Conservation (phyloP, 2,113 vertebrate genomes). For the Meles meles region DNA sequence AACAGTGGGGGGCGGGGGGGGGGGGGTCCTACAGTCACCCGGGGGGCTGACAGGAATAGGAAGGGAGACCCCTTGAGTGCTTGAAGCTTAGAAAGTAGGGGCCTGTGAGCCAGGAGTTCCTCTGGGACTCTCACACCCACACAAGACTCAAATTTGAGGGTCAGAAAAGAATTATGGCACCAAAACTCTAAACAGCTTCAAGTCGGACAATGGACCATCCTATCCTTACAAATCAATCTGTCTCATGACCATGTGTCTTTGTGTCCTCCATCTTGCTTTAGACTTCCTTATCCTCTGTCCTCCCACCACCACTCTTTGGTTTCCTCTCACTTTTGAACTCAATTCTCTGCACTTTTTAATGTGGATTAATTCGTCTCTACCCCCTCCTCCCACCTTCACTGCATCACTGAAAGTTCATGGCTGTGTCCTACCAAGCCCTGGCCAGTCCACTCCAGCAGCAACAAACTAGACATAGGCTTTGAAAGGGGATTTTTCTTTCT, state of each 20-base stretch:
- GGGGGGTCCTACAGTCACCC: neutral
- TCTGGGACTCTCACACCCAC: neutral
- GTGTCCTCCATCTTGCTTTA: neutral
- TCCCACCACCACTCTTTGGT: rapidly evolving
- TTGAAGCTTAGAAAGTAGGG: neutral
- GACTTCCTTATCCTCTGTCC: neutral
- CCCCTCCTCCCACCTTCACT: no score
- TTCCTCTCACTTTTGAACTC: neutral
- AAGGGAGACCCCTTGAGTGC: neutral
- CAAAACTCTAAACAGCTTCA: neutral
- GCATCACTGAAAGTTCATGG: neutral
- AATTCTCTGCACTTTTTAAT: neutral
- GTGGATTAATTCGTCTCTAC: neutral
- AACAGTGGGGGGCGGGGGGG: neutral
- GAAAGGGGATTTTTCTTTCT: neutral
- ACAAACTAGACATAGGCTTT: neutral
- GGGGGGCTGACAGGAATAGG: neutral
- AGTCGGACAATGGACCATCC: neutral
- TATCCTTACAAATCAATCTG: neutral
- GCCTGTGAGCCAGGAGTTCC: neutral
- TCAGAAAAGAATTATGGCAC: neutral
- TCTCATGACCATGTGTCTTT: neutral
- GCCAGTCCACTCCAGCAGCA: neutral
- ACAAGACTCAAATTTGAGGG: neutral
- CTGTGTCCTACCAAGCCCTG: neutral